A percentile compares a stretch with the other conserved stretches of the same genome.
Evolutionary conservation across 2,888 invertebrate genomes (phyloP).

Genomic region (Lymantria monacha): DNA sequence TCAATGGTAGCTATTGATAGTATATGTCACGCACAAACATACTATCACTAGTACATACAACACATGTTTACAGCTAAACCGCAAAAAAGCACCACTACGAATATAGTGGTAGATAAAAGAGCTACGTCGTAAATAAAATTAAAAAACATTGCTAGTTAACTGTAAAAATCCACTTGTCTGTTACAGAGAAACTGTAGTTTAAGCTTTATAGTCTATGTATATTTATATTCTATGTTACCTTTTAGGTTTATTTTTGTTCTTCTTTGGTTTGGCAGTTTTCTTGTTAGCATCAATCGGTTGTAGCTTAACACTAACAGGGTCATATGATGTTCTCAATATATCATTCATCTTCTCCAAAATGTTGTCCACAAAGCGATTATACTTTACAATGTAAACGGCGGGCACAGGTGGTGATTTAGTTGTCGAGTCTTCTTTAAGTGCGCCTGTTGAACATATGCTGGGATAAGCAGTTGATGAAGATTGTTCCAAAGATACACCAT

Average conservation of each 20-base stretch:
- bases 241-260: conserved; percentile 65
- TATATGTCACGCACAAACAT: no score
- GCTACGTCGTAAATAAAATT: no score
- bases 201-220: neutral
- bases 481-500: neutral
- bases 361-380: conserved; percentile 93
- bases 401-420: conserved; percentile 78
- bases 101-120: no score
- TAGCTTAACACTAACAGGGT: conserved; percentile 91
- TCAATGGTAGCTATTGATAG: no score
- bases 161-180: no score
- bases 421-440: conserved; percentile 62
- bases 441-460: conserved; percentile 61
- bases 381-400: conserved; percentile 89
- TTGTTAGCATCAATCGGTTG: conserved; percentile 81
- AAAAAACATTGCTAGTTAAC: no score
- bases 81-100: no score
- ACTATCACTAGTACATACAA: no score
- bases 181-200: no score
- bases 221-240: conserved; percentile 43
- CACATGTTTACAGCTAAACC: no score
- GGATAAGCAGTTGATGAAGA: conserved; percentile 3
- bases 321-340: conserved; percentile 89
- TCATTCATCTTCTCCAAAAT: conserved; percentile 91
- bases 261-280: conserved; percentile 75